Evolutionary conservation across 2,888 invertebrate species (phyloP), one percentile per base, ranked within the genome.

Genomic region (Melolontha melolontha): DNA sequence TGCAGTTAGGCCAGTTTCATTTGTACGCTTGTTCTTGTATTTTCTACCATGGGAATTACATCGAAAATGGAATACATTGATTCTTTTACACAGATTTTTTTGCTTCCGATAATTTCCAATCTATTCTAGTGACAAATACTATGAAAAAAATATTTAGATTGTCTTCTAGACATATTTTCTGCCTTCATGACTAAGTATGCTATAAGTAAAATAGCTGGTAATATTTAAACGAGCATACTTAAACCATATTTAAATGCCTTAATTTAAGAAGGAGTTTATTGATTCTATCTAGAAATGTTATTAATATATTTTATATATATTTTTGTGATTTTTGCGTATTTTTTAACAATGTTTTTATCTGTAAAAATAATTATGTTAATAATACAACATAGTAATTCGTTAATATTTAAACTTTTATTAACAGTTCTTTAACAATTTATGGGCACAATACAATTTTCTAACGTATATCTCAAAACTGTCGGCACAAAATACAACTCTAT

Each of bases 1-100:
- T 75, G 75, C 71, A 74, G 77, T 80, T 79, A 79, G 79, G 82
- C 83, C 82, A 82, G 80, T 79, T 66, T 79, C 79, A 81, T 82
- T 80, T 82, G 82, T 82, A 81, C 78, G 79, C 79, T 80, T 79
- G 75, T 78, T 78, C 81, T 80, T 47, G 10, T 29, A 42, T 62
- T 47, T 34, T 34, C 47, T 34, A 62, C 34, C 16, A 14, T 62
- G 17, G 47, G 44, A 62, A 47, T 59, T 34, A 29, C 34, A 12
- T 47, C 12, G 77, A 73, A 75, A 78, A 77, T 78, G 75, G 79
- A 79, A 79, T 79, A 72, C 49, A 44, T 42, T 42, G 8, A 34
- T 64, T 50, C 34, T 22, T 29, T 62, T 62, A 27, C 42, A 12
- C 41, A 51, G 34, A 16, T 39, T 40, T 54, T 17, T 54, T 40